phyloP scores from a whole-genome alignment of 2,797 vertebrate species.

The Hybognathus amarus region DNA sequence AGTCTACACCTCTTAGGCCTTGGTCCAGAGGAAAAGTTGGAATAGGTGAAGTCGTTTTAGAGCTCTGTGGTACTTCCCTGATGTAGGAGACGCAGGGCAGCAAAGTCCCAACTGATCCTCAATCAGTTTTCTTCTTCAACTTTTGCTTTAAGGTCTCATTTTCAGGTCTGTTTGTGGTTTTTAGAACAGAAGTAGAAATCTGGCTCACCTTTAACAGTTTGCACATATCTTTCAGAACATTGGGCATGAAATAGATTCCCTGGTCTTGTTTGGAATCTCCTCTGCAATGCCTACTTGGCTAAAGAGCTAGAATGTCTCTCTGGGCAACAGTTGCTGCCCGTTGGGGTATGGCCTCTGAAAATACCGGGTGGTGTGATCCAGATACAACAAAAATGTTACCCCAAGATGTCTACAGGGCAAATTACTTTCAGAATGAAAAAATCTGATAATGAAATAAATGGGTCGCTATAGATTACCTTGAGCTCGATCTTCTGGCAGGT shows the following conservation, averaged over 20 bases:
- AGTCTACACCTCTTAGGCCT: not conserved
- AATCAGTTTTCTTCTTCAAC: not conserved
- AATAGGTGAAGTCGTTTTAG: not conserved
- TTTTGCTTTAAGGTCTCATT: not conserved
- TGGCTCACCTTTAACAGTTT: slow-evolving; percentile 4
- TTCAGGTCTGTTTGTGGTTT: not conserved
- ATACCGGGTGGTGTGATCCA: not conserved
- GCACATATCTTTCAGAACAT: not conserved
- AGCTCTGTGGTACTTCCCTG: not conserved
- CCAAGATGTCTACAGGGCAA: not conserved
- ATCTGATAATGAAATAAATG: not conserved
- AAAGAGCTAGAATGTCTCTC: not conserved
- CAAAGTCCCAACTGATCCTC: not conserved
- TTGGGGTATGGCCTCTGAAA: not conserved
- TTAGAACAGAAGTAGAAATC: not conserved
- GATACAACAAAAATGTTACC: not conserved
- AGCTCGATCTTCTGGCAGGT: not conserved
- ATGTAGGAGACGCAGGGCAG: not conserved
- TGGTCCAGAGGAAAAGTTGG: not conserved
- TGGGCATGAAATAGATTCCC: not conserved
- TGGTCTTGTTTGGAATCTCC: not conserved
- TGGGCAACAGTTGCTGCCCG: not conserved
- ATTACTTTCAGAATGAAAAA: too few relatives aligned
- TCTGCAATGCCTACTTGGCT: not conserved
- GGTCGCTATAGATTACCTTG: not conserved